Conservation (phyloP, 2,113 vertebrate species). For the Psittacula cyanocephala region DNA sequence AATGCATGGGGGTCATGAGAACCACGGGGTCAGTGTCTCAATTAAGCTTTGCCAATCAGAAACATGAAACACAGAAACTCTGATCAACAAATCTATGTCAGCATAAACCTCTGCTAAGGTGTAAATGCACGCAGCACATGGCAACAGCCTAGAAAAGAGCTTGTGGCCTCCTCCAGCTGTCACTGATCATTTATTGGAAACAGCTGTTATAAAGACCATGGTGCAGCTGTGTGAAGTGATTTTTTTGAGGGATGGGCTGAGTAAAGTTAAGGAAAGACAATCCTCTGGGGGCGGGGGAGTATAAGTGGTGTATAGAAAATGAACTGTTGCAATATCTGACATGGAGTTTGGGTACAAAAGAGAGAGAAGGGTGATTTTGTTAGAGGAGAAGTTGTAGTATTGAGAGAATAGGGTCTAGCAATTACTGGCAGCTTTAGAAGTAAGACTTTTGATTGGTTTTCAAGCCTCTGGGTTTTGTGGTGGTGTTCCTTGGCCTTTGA, state of each 20-base stretch:
- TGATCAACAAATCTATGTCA: rapidly evolving
- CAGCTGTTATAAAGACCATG: not conserved
- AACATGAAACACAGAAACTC: not conserved
- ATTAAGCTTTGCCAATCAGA: not conserved
- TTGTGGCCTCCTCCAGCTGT: not conserved
- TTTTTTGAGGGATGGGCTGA: not conserved
- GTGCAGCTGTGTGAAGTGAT: not conserved
- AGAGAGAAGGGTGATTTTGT: not conserved
- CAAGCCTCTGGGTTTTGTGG: not conserved
- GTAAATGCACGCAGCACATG: not conserved
- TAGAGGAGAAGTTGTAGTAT: not conserved
- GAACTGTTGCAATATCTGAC: not conserved
- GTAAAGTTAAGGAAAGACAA: not conserved
- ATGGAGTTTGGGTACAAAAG: not conserved
- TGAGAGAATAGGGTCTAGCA: not conserved
- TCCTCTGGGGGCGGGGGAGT: not conserved
- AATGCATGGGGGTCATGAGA: not conserved
- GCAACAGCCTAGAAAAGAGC: not conserved
- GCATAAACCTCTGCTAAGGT: not conserved
- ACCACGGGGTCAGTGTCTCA: not conserved
- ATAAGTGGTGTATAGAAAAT: not conserved
- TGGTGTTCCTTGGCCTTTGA: not conserved
- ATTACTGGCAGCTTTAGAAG: not conserved
- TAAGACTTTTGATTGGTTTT: not conserved
- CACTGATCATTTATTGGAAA: not conserved